Percentiles rank a stretch among this genome's conserved stretches.
phyloP scores from a whole-genome alignment of 2,113 vertebrate species.

The Vombatus ursinus region DNA sequence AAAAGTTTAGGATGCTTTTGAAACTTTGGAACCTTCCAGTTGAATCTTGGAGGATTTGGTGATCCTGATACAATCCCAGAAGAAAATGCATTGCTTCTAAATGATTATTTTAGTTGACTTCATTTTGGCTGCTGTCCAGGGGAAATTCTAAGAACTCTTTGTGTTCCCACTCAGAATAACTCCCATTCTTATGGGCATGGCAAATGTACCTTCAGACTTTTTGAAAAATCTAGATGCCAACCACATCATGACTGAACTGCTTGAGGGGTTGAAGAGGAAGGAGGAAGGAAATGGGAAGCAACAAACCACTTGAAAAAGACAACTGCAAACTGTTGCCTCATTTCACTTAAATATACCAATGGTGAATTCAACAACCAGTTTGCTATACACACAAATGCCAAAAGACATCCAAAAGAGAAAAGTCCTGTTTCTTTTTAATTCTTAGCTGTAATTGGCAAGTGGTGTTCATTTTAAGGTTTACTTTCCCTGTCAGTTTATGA shows the following conservation, averaged over 20 bases:
- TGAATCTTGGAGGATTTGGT: slow-evolving; percentile 41
- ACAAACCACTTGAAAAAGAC: slow-evolving; percentile 49
- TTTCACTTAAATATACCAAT: neutral
- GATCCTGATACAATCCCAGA: slow-evolving; percentile 13
- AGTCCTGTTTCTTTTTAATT: neutral
- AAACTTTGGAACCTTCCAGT: slow-evolving; percentile 21
- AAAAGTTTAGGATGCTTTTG: neutral
- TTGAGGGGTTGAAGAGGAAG: slow-evolving; percentile 42
- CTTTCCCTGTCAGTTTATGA: neutral
- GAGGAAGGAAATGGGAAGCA: slow-evolving; percentile 3
- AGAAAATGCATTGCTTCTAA: slow-evolving; percentile 51
- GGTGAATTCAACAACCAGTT: slow-evolving; percentile 9
- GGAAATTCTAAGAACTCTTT: slow-evolving; percentile 58
- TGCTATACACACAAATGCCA: slow-evolving; percentile 5
- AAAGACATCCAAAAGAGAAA: neutral
- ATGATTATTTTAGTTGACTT: slow-evolving; percentile 46
- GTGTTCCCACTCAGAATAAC: slow-evolving; percentile 44
- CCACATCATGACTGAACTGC: slow-evolving; percentile 31
- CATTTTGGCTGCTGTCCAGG: slow-evolving; percentile 53
- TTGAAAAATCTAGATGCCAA: slow-evolving; percentile 52
- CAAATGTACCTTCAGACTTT: slow-evolving; percentile 53
- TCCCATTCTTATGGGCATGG: slow-evolving; percentile 32
- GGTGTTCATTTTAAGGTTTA: neutral
- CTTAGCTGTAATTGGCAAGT: neutral
- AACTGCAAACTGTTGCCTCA: neutral